Percentiles rank a stretch among this genome's conserved stretches.
Evolutionary conservation across 2,797 vertebrate species (phyloP).

Genomic region (Neosilurus mollespiculum): DNA sequence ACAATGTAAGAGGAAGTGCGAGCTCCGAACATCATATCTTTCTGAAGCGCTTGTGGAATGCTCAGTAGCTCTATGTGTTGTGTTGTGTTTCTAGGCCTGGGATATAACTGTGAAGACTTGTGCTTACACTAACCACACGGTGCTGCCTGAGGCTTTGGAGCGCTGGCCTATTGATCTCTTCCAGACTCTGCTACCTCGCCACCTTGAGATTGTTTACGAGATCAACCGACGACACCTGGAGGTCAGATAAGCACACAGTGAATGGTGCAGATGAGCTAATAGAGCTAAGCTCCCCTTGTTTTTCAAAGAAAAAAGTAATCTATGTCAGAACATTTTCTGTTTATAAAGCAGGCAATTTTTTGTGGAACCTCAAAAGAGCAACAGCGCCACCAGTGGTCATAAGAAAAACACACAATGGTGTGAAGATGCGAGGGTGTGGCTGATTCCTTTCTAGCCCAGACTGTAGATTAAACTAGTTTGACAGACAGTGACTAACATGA

Average conservation of each 20-base stretch:
- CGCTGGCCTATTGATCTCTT: conserved; percentile 94
- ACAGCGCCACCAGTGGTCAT: background rate
- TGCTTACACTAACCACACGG: conserved; percentile 97
- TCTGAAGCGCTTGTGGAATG: background rate
- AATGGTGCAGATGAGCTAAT: background rate
- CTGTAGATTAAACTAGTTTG: background rate
- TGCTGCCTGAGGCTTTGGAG: conserved; percentile 94
- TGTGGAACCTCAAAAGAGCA: background rate
- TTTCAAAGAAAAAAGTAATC: background rate
- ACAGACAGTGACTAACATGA: background rate
- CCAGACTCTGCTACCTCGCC: conserved; percentile 87
- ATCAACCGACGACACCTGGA: conserved; percentile 94
- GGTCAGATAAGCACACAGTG: conserved; percentile 65
- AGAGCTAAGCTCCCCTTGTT: background rate
- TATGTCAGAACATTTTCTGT: background rate
- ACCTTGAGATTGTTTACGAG: conserved; percentile 91
- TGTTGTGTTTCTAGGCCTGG: conserved; percentile 81
- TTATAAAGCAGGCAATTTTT: background rate
- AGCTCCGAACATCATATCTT: background rate
- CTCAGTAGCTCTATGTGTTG: background rate
- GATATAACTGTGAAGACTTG: conserved; percentile 88
- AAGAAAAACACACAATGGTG: background rate
- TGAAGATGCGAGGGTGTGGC: background rate
- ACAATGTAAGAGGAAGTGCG: conserved; percentile 72
- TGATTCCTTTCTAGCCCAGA: background rate